phyloP scores from a whole-genome alignment of 1,140 invertebrate species.

The Lysiphlebus fabarum region DNA sequence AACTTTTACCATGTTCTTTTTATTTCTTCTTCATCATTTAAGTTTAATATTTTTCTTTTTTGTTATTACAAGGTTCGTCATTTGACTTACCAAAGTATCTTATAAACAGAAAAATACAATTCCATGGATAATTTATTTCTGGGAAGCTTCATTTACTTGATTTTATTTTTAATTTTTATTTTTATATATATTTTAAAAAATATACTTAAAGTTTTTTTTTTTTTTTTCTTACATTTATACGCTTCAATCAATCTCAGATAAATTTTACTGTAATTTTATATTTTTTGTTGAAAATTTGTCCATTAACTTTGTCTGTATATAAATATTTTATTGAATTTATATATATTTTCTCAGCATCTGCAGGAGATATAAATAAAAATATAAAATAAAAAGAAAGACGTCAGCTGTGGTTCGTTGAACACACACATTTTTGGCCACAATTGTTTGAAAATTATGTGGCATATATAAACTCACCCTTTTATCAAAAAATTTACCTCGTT shows the following conservation, averaged over 20 bases:
- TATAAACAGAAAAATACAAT: slow-evolving; percentile 14
- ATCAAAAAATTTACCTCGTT: slow-evolving; percentile 36
- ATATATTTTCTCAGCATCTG: slow-evolving; percentile 22
- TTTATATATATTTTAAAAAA: slow-evolving; percentile 22
- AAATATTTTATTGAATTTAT: neutral
- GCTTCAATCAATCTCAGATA: slow-evolving; percentile 16
- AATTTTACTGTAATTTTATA: slow-evolving; percentile 21
- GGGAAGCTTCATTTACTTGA: slow-evolving; percentile 31
- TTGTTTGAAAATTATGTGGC: neutral
- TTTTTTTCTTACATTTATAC: slow-evolving; percentile 21
- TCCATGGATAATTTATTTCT: slow-evolving; percentile 31
- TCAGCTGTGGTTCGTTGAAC: slow-evolving; percentile 46
- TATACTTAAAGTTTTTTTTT: neutral
- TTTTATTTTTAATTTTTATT: slow-evolving; percentile 14
- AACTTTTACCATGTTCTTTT: neutral
- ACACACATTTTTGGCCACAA: slow-evolving; percentile 27
- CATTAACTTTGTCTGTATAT: neutral
- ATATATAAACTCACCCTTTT: slow-evolving; percentile 30
- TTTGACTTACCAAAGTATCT: neutral
- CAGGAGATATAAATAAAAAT: too few relatives aligned
- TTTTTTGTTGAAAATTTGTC: neutral
- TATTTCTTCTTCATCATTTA: slow-evolving; percentile 7
- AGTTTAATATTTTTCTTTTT: slow-evolving; percentile 3
- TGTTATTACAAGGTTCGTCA: neutral
- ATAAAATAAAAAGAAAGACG: slow-evolving; percentile 20